Evolutionary conservation across 2,113 vertebrate species (phyloP), one percentile per base, ranked within the genome.

Genomic region (Podilymbus podiceps): DNA sequence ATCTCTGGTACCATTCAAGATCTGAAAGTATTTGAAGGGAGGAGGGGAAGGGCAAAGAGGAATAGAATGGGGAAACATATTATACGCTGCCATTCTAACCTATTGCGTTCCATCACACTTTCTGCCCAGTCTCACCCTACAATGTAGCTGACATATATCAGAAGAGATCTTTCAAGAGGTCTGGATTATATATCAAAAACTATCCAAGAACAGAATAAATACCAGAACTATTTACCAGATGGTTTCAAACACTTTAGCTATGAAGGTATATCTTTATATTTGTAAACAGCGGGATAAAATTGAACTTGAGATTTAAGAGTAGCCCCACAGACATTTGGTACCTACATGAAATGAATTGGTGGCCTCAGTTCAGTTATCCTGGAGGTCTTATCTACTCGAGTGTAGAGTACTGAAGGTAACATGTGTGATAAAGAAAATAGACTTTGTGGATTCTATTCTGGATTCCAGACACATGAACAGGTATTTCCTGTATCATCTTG

Each of bases 311-410:
- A 73, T 82, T 66, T 47, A 79, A 79, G 69, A 87, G 73, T 11
- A 91, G 86, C 63, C 78, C 92, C 94, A 87, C 33, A 88, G 85
- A 25, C 42, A 78, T 66, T 74, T 89, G 25, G 68, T 75, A 92
- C 27, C 77, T 89, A 93, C 47, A 92, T 84, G 89, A 96, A 97
- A 97, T 66, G 73, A 96, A 93, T 53, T 95, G 89, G 92, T 91
- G 93, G 95, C 97, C 96, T 98, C 97, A 98, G 97, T 98, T 98
- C 98, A 98, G 92, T 96, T 98, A 98, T 98, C 98, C 98, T 98
- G 98, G 98, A 98, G 98, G 98, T 98, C 98, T 98, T 98, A 96
- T 85, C 96, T 97, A 97, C 82, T 89, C 92, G 97, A 97, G 96
- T 97, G 96, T 94, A 97, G 88, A 97, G 83, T 97, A 98, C 90